phyloP scores from a whole-genome alignment of 2,797 vertebrate species.

The Thunnus albacares region DNA sequence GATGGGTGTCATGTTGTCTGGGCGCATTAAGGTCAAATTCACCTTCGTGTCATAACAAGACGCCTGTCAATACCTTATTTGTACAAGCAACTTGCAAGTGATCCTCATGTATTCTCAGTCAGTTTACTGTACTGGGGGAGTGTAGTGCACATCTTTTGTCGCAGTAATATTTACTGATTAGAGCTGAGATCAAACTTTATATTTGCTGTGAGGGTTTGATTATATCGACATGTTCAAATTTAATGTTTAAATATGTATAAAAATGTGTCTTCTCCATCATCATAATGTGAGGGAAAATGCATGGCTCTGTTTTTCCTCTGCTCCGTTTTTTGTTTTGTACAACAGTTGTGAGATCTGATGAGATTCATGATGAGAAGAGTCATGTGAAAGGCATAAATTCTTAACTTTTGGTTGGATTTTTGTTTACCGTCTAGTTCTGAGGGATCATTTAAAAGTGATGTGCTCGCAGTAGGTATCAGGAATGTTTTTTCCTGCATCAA shows the following conservation, averaged over 20 bases:
- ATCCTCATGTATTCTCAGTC: neutral
- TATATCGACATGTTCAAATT: too few relatives aligned
- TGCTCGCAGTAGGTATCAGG: neutral
- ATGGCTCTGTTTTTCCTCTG: too few relatives aligned
- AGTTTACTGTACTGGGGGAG: neutral
- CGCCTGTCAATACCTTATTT: conserved; percentile 29
- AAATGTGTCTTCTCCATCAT: neutral
- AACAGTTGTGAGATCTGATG: too few relatives aligned
- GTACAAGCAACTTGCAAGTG: neutral
- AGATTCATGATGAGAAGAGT: too few relatives aligned
- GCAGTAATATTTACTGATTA: neutral
- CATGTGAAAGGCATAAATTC: too few relatives aligned
- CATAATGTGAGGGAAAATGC: too few relatives aligned
- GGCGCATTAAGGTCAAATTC: conserved; percentile 62
- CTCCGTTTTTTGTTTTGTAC: too few relatives aligned
- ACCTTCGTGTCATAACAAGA: conserved; percentile 35
- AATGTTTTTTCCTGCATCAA: neutral
- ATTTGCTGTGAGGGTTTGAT: too few relatives aligned
- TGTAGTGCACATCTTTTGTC: neutral
- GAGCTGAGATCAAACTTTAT: neutral
- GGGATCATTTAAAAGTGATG: neutral
- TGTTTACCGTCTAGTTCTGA: neutral
- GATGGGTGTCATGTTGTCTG: conserved; percentile 71
- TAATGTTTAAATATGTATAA: too few relatives aligned
- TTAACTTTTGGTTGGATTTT: too few relatives aligned